phyloP scores from a whole-genome alignment of 2,797 vertebrate genomes.

The Chromobotia macracanthus region DNA sequence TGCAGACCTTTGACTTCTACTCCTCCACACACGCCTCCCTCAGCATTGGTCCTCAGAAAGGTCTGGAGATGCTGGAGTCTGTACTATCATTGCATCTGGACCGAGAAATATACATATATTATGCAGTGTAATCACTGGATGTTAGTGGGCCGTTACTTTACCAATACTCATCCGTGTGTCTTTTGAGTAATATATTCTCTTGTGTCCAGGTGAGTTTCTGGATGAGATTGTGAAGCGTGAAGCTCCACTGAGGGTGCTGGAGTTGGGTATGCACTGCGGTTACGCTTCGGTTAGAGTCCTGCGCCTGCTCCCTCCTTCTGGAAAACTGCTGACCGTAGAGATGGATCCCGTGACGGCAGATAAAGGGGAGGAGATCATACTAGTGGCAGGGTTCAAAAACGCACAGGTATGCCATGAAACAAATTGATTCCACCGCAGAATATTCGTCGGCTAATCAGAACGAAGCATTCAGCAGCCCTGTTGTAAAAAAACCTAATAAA shows the following conservation, averaged over 20 bases:
- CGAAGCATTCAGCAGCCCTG: no score
- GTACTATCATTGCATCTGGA: no score
- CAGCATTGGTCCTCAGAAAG: conserved; percentile 64
- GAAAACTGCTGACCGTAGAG: conserved; percentile 73
- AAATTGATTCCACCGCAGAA: no score
- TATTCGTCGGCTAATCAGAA: no score
- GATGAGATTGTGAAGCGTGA: conserved; percentile 62
- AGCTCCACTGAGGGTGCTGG: conserved; percentile 62
- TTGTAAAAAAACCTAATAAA: not conserved
- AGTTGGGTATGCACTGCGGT: conserved; percentile 75
- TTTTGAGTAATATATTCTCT: not conserved
- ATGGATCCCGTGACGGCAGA: conserved; percentile 68
- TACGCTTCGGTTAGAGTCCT: conserved; percentile 73
- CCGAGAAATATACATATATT: no score
- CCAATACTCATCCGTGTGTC: not conserved
- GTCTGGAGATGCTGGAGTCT: no score
- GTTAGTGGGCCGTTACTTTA: not conserved
- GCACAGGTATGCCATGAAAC: conserved; percentile 61
- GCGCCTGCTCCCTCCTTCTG: conserved; percentile 67
- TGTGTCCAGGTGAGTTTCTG: conserved; percentile 61
- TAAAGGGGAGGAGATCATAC: conserved; percentile 73
- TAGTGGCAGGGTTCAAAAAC: conserved; percentile 76
- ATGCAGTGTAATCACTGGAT: no score
- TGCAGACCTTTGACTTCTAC: conserved; percentile 73
- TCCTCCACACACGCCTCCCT: conserved; percentile 55